phyloP scores from a whole-genome alignment of 1,140 invertebrate genomes.

The Papilio aristodemus region DNA sequence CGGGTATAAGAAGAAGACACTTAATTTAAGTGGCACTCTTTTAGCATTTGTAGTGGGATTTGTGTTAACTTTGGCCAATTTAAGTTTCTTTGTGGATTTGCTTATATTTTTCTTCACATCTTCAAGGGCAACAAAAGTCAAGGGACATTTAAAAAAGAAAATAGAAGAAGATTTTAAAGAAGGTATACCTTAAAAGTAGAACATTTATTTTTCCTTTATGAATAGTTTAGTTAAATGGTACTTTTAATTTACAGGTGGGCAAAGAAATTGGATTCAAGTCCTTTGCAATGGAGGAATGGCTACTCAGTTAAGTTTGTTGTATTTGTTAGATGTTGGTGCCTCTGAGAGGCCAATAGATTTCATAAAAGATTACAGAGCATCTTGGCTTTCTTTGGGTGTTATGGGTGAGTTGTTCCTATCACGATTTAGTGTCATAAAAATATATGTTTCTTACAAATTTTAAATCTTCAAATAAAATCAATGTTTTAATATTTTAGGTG shows the following conservation, averaged over 20 bases:
- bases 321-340: conserved; percentile 90
- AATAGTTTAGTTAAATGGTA: background rate
- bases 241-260: conserved; percentile 82
- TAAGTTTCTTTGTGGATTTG: conserved; percentile 87
- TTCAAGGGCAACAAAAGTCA: conserved; percentile 91
- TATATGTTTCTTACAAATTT: conserved; percentile 17
- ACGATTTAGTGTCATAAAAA: background rate
- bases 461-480: conserved; percentile 5
- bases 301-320: conserved; percentile 88
- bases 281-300: conserved; percentile 94
- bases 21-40: conserved; percentile 86
- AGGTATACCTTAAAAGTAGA: conserved; percentile 68
- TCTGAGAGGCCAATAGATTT: conserved; percentile 91
- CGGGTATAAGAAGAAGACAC: conserved; percentile 85
- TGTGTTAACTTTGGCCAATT: conserved; percentile 89
- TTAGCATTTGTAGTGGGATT: conserved; percentile 89
- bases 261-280: conserved; percentile 95
- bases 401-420: conserved; percentile 81
- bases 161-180: conserved; percentile 91
- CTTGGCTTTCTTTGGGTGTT: conserved; percentile 90
- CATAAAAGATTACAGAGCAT: conserved; percentile 86
- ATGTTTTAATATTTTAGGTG: conserved; percentile 75
- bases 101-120: conserved; percentile 90
- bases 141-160: conserved; percentile 85
- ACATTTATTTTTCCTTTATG: background rate